phyloP scores from a whole-genome alignment of 1,140 invertebrate species.

The Caerostris extrusa region DNA sequence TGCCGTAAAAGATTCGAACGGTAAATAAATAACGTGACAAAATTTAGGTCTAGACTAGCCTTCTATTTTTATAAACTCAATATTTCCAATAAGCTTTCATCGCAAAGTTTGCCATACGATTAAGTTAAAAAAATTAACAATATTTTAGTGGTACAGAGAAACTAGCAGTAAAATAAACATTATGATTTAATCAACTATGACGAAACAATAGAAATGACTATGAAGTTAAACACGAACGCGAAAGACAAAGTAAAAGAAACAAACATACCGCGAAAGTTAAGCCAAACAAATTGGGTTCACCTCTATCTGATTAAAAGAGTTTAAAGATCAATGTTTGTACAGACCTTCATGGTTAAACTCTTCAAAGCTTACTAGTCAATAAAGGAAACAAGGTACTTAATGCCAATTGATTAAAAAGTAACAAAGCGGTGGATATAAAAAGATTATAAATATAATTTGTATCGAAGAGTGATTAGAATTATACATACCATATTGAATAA shows the following conservation, averaged over 20 bases:
- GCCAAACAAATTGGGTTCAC: neutral
- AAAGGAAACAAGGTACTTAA: neutral
- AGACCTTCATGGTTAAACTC: neutral
- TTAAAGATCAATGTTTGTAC: constrained; percentile 4
- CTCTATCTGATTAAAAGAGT: neutral
- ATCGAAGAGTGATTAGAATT: neutral
- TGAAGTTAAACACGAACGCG: neutral
- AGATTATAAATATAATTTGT: neutral
- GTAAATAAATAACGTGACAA: neutral
- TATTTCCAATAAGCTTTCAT: constrained; percentile 7
- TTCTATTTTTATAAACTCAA: neutral
- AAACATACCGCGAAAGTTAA: neutral
- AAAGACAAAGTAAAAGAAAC: neutral
- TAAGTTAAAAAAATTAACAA: neutral
- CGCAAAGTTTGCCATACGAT: neutral
- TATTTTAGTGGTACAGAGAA: no score
- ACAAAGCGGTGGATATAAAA: neutral
- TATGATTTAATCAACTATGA: neutral
- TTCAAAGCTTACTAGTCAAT: neutral
- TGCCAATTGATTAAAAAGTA: constrained; percentile 18
- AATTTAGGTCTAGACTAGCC: neutral
- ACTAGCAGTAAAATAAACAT: no score
- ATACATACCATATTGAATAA: neutral
- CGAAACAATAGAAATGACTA: neutral
- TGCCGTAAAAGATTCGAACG: neutral